Conservation (phyloP, 2,113 vertebrate genomes). For the Pongo pygmaeus region DNA sequence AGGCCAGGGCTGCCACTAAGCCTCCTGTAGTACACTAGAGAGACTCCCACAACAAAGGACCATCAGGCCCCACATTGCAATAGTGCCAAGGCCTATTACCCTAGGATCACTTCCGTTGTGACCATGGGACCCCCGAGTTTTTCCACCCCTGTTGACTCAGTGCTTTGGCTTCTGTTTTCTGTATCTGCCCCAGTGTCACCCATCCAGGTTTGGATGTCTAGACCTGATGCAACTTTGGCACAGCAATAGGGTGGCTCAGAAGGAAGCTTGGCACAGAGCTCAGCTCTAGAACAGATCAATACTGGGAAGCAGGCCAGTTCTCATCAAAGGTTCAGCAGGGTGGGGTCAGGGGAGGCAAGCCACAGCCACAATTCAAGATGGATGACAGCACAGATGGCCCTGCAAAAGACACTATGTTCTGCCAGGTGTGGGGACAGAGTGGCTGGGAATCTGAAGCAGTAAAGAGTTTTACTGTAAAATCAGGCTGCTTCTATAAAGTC, state of each 20-base stretch:
- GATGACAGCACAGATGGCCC: slow-evolving; percentile 34
- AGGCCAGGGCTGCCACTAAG: not conserved
- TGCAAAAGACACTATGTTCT: slow-evolving; percentile 41
- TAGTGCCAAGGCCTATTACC: not conserved
- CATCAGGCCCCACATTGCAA: not conserved
- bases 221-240: not conserved
- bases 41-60: not conserved
- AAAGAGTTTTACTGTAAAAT: slow-evolving; percentile 31
- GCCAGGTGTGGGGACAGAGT: not conserved
- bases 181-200: not conserved
- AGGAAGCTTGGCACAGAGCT: not conserved
- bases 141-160: not conserved
- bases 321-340: not conserved
- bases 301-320: not conserved
- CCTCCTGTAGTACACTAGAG: too few species aligned
- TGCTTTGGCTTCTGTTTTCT: not conserved
- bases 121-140: not conserved
- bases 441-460: slow-evolving; percentile 22
- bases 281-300: not conserved
- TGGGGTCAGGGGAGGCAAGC: not conserved
- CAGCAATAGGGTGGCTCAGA: not conserved
- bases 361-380: slow-evolving; percentile 48
- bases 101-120: not conserved
- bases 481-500: not conserved
- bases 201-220: not conserved